Conservation (phyloP, 1,140 invertebrate species). For the Drosophila miranda region DNA sequence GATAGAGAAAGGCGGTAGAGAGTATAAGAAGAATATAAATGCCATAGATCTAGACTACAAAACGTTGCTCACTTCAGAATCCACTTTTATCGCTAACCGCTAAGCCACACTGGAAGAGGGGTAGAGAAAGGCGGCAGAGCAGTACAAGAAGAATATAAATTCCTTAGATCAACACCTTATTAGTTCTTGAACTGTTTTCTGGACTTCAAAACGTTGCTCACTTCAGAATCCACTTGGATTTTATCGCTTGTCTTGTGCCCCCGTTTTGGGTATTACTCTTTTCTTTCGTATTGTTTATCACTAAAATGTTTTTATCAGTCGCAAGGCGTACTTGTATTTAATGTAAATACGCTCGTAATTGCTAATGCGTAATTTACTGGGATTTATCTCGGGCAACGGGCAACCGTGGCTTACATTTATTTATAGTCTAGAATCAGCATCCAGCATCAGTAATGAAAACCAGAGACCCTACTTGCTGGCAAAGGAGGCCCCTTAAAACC, state of each 20-base stretch:
- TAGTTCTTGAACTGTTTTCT: no score
- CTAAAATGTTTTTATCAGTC: slow-evolving; percentile 12
- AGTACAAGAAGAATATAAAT: no score
- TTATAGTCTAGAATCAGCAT: slow-evolving; percentile 22
- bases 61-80: no score
- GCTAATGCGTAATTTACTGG: slow-evolving; percentile 38
- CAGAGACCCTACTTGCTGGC: not conserved
- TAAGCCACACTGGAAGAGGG: no score
- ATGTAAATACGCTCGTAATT: slow-evolving; percentile 30
- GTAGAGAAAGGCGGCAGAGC: no score
- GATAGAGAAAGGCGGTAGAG: no score
- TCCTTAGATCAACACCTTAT: no score
- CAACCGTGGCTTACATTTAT: slow-evolving; percentile 9
- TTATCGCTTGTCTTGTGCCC: not conserved
- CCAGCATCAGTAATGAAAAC: slow-evolving; percentile 9
- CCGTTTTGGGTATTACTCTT: not conserved
- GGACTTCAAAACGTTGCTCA: no score
- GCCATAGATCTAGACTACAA: no score
- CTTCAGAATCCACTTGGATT: not conserved
- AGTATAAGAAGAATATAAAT: no score
- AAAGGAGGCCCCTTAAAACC: no score
- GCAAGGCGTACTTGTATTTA: slow-evolving; percentile 1
- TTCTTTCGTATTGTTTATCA: slow-evolving; percentile 2
- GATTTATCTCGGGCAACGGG: slow-evolving; percentile 21
- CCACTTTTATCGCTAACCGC: no score